Percentiles rank a stretch among this genome's conserved stretches.
These are phyloP conservation scores for Serrognathus titanus DNA, from an alignment of 2,888 invertebrate genomes.

Conservation along the genomic window DNA sequence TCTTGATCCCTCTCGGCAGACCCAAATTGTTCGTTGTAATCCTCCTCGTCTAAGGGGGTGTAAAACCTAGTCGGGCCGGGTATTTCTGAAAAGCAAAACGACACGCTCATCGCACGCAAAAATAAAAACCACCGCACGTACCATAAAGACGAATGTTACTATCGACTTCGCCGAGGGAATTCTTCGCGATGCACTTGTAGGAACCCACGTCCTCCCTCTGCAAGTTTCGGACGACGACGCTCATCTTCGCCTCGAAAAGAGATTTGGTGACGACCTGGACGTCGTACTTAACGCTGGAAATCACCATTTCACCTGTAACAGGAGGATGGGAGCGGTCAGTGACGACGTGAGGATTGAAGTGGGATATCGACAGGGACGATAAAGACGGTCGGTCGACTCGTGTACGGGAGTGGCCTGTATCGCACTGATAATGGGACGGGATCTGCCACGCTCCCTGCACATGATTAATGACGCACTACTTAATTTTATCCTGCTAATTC, in stretches of 20 bases:
- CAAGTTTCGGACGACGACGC: slow-evolving; percentile 70
- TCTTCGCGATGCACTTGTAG: slow-evolving; percentile 83
- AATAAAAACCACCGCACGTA: slow-evolving; percentile 48
- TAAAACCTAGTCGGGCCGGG: slow-evolving; percentile 65
- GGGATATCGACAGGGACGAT: slow-evolving; percentile 5
- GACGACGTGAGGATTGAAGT: slow-evolving; percentile 38
- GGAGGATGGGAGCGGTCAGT: slow-evolving; percentile 38
- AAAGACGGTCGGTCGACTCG: slow-evolving; percentile 13
- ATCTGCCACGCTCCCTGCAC: slow-evolving; percentile 38
- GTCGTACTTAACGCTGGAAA: slow-evolving; percentile 75
- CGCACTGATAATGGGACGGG: slow-evolving; percentile 38
- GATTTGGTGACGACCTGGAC: slow-evolving; percentile 69
- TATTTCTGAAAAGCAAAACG: slow-evolving; percentile 59
- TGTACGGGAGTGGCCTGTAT: slow-evolving; percentile 38
- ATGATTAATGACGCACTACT: slow-evolving; percentile 46
- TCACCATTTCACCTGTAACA: slow-evolving; percentile 75
- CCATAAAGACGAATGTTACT: slow-evolving; percentile 84
- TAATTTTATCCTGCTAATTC: slow-evolving; percentile 47
- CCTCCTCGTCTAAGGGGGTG: slow-evolving; percentile 51
- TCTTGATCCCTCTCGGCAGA: slow-evolving; percentile 64
- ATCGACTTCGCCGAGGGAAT: slow-evolving; percentile 83
- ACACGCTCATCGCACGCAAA: neutral
- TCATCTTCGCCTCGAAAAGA: slow-evolving; percentile 79
- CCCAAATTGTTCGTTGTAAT: slow-evolving; percentile 66
- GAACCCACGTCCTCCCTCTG: slow-evolving; percentile 74